Conservation (phyloP, 1,140 invertebrate species). For the Pogonognathellus flavescens region DNA sequence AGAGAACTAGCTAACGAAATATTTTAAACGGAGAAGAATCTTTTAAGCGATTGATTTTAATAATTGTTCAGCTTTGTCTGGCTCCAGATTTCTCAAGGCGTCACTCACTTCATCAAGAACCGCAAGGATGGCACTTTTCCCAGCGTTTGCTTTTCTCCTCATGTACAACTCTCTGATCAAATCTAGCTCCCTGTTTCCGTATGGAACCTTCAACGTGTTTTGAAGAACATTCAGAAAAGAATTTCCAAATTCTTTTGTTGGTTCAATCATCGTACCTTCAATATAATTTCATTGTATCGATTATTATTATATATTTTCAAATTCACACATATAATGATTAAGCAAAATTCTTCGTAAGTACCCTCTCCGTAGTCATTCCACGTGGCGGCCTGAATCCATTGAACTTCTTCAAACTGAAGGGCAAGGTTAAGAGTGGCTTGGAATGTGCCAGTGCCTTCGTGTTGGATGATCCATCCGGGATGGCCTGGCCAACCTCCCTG, state of each 20-base stretch:
- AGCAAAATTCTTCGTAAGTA: background rate
- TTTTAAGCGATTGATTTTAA: background rate
- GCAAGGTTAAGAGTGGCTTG: slow-evolving; percentile 51
- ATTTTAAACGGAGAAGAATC: no score
- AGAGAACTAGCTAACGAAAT: no score
- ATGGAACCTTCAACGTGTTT: slow-evolving; percentile 16
- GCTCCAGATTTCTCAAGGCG: background rate
- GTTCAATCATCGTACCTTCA: slow-evolving; percentile 58
- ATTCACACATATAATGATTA: background rate
- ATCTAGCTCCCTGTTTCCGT: slow-evolving; percentile 51
- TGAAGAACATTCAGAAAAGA: slow-evolving; percentile 55
- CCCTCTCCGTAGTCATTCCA: slow-evolving; percentile 63
- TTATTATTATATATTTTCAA: no score
- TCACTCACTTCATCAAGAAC: background rate
- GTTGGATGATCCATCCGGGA: slow-evolving; percentile 48
- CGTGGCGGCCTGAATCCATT: slow-evolving; percentile 57
- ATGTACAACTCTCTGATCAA: slow-evolving; percentile 48
- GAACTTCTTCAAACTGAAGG: slow-evolving; percentile 41
- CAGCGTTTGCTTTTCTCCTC: slow-evolving; percentile 14
- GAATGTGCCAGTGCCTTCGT: slow-evolving; percentile 54
- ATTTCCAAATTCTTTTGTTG: slow-evolving; percentile 59
- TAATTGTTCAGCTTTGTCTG: background rate
- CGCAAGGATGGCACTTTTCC: background rate
- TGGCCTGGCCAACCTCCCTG: slow-evolving; percentile 56
- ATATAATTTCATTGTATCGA: background rate